Evolutionary conservation across 23 tunicate genomes (phyloP), one percentile per base, ranked within the genome.

Genomic region (Diplosoma virens): DNA sequence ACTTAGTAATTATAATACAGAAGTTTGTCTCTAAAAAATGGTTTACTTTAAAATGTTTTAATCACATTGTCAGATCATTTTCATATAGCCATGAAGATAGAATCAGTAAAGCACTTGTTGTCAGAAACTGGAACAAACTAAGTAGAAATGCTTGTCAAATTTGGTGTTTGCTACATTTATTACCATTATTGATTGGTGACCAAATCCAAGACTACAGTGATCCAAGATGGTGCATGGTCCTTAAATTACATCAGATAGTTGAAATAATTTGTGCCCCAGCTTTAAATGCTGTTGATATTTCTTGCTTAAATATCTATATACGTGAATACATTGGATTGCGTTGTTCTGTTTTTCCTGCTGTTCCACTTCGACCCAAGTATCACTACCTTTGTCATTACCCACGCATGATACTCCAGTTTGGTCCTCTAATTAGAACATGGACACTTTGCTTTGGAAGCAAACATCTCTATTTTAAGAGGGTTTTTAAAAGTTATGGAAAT

Each of bases 361-460:
- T 68, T 33, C 53, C 75, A 18, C 54, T 68, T 2, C 53, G 75
- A 37, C 75, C 75, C 35, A 68, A 68, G 24, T 54, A 68, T 68
- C 75, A 68, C 54, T 68, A 11, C 22, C 14, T 68, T 22, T 14
- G 35, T 11, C 75, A 35, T 27, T 68, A 68, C 32, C 75, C 75
- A 14, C 9, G 37, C 22, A 34, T 33, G 16, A 36, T 37, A 4
- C 21, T 68, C 14, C 54, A 37, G 20, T 68, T 7, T 37, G 75
- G 75, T 23, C 75, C 75, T 18, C 54, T 68, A 17, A 17, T 26
- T 3, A 22, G 75, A 68, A 26, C 37, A 33, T 68, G 75, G 75
- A 68, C 75, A 9, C 53, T 68, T n/a, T 54, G 75, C 20, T 68
- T 68, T 35, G 75, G 37, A 54, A 68, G 75, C 30, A 68, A 68